Conservation (phyloP, 2,113 vertebrate species). For the Pseudonaja textilis region DNA sequence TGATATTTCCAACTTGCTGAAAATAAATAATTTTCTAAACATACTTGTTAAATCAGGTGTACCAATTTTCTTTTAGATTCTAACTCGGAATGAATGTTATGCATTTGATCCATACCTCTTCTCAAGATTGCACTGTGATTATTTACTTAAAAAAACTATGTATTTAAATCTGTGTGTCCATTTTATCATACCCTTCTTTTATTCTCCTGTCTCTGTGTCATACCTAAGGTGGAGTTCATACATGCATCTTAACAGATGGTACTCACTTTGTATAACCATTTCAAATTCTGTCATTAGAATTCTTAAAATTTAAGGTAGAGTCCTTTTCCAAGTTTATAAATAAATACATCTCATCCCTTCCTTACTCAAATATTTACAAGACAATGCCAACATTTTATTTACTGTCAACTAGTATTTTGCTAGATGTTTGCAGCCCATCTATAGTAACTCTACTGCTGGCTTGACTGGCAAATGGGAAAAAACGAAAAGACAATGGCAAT, state of each 20-base stretch:
- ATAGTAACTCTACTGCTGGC: neutral
- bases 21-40: too few species aligned
- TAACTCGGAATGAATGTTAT: neutral
- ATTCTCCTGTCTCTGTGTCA: neutral
- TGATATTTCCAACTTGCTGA: neutral
- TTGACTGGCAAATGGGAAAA: neutral
- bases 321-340: neutral
- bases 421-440: neutral
- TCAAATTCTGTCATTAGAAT: neutral
- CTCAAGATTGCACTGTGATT: neutral
- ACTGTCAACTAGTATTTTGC: neutral
- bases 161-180: neutral
- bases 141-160: neutral
- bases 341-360: neutral
- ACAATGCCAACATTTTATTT: neutral
- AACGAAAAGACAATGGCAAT: neutral
- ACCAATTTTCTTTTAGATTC: neutral
- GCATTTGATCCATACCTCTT: neutral
- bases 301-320: neutral
- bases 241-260: neutral
- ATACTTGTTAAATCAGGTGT: neutral
- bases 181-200: neutral
- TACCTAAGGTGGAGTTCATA: neutral
- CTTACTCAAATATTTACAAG: neutral
- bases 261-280: neutral